Base-by-base conservation (phyloP, 2,888 invertebrate genomes). In the Brachynemurus nebulosus region DNA sequence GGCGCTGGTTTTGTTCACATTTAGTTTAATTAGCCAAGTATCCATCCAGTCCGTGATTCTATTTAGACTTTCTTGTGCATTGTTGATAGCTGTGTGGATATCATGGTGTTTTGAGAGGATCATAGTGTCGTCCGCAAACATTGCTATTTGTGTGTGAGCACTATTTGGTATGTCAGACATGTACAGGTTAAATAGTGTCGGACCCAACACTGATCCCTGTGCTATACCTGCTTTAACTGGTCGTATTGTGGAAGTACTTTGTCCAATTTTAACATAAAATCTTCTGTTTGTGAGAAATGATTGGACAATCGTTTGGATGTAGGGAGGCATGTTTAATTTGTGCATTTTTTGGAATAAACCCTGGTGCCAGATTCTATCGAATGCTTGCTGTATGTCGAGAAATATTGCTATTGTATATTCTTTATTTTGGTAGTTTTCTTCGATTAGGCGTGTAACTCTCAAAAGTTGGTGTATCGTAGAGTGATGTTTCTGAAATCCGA, bases 341-440 rank as follows among this genome's bases (percentile, higher is more conserved):
- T n/a, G n/a, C n/a, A n/a, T n/a, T n/a, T n/a, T n/a, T n/a, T n/a
- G n/a, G n/a, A n/a, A n/a, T n/a, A n/a, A n/a, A n/a, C n/a, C n/a
- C n/a, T n/a, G n/a, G 33, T 57, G 54, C 52, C 55, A 56, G 6
- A 57, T 53, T 5, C 51, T 47, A 42, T 57, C 54, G 40, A 59
- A 58, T 2, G 56, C 56, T 42, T 53, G 50, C 25, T 53, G 52
- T 3, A 55, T 48, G 38, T 59, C 56, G 0, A 60, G 46, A 6
- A 55, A 45, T 1, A 55, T 43, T 30, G 54, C 48, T 3, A 50
- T 52, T 8, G 54, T 55, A 5, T 45, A 45, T 35, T 52, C 42
- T n/a, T 51, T 48, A 6, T 44, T 34, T 14, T 51, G 46, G 9
- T 54, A 51, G 36, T 51, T 53, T 2, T 48, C 27, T n/a, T 47